These are phyloP conservation scores for Psettodes erumei DNA, from an alignment of 2,113 vertebrate species.

Conservation along the genomic window DNA sequence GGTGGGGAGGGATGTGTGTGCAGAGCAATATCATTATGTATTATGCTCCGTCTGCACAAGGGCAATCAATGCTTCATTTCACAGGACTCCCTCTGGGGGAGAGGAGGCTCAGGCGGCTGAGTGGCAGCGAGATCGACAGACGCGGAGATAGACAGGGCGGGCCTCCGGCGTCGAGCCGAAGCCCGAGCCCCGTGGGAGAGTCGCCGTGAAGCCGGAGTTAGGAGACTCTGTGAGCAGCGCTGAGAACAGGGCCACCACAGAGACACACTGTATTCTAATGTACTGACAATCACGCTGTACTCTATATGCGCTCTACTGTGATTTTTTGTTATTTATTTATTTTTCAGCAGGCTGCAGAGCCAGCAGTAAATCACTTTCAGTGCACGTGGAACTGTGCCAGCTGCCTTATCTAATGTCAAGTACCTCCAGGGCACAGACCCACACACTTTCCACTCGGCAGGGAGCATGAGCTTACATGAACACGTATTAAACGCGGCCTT, in stretches of 20 bases:
- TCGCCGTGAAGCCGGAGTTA: conserved; percentile 34
- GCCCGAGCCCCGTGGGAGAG: conserved; percentile 57
- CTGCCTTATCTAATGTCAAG: conserved; percentile 72
- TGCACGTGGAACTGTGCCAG: conserved; percentile 60
- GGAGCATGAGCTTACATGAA: conserved; percentile 40
- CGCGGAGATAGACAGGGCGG: conserved; percentile 7
- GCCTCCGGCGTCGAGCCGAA: conserved; percentile 42
- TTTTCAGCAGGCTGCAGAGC: conserved; percentile 46
- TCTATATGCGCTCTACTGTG: conserved; percentile 48
- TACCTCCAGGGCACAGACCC: conserved; percentile 49
- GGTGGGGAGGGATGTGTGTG: neutral
- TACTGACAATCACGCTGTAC: conserved; percentile 11
- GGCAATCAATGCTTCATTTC: conserved; percentile 77
- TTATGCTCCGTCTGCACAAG: conserved; percentile 65
- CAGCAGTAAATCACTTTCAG: conserved; percentile 64
- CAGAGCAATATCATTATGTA: conserved; percentile 74
- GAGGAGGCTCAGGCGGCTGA: conserved; percentile 30
- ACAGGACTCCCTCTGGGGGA: conserved; percentile 53
- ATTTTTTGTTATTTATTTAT: conserved; percentile 24
- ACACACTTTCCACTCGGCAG: conserved; percentile 51
- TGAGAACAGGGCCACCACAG: conserved; percentile 6
- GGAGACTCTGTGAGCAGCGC: conserved; percentile 24
- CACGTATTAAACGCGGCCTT: conserved; percentile 28
- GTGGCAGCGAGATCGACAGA: conserved; percentile 31
- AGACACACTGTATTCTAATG: conserved; percentile 39